A percentile compares a stretch with the other conserved stretches of the same genome.
These are phyloP conservation scores for Hedychridium roseum DNA, from an alignment of 2,888 invertebrate genomes.

Conservation along the genomic window DNA sequence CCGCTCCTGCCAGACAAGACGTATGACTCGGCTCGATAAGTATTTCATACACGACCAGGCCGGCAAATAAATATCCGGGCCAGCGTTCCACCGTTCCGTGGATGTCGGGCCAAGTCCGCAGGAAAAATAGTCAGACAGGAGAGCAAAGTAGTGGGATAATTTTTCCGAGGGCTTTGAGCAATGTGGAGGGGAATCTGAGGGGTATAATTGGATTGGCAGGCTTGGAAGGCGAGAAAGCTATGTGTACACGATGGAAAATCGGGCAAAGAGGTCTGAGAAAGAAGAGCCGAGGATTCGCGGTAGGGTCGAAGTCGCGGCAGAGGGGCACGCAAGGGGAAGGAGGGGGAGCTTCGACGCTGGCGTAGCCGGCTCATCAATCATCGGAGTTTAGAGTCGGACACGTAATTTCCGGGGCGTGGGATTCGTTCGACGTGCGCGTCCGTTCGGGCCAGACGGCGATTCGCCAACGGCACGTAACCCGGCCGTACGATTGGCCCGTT, in stretches of 20 bases:
- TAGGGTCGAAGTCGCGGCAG: background rate
- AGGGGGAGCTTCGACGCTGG: constrained; percentile 29
- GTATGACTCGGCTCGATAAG: constrained; percentile 10
- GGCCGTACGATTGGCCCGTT: constrained; percentile 45
- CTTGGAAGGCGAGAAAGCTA: too few species aligned
- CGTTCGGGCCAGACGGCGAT: constrained; percentile 43
- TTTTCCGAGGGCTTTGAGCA: too few species aligned
- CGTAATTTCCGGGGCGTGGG: constrained; percentile 63
- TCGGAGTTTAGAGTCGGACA: constrained; percentile 62
- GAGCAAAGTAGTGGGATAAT: too few species aligned
- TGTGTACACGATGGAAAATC: too few species aligned
- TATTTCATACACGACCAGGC: too few species aligned
- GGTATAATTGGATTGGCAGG: too few species aligned
- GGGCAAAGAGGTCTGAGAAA: background rate
- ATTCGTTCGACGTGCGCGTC: constrained; percentile 55
- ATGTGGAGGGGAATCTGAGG: too few species aligned
- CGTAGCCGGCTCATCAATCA: constrained; percentile 59
- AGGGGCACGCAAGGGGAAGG: background rate
- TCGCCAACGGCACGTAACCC: constrained; percentile 41
- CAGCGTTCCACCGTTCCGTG: too few species aligned
- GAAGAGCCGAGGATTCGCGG: background rate
- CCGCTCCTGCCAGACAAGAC: constrained; percentile 6
- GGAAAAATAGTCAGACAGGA: too few species aligned
- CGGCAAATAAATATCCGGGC: too few species aligned
- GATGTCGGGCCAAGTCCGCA: too few species aligned